These are phyloP conservation scores for Campoplex nolae DNA, from an alignment of 2,888 invertebrate species.

Conservation along the genomic window DNA sequence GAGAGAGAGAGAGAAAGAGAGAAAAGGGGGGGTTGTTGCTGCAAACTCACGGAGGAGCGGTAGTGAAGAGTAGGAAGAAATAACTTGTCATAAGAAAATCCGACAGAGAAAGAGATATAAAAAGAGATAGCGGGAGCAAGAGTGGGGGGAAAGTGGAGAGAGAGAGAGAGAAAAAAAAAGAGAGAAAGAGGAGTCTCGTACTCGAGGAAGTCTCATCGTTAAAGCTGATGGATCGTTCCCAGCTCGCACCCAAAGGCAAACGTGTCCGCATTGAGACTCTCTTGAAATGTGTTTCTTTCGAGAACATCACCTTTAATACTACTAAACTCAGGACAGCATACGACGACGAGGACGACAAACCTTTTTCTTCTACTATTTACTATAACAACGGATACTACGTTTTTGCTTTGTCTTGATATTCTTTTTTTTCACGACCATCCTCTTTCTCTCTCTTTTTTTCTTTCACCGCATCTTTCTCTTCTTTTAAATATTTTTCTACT, in stretches of 20 bases:
- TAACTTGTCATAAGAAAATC: conserved; percentile 21
- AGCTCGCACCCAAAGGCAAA: conserved; percentile 46
- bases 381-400: conserved; percentile 58
- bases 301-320: conserved; percentile 61
- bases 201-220: conserved; percentile 69
- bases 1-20: conserved; percentile 52
- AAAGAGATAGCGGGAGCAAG: neutral
- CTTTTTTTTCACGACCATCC: conserved; percentile 35
- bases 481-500: neutral
- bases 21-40: conserved; percentile 50
- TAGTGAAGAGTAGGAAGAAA: conserved; percentile 45
- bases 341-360: conserved; percentile 56
- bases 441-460: neutral
- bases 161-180: conserved; percentile 6
- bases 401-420: conserved; percentile 64
- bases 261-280: conserved; percentile 30
- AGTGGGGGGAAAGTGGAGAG: conserved; percentile 11
- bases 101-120: conserved; percentile 28
- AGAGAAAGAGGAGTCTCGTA: conserved; percentile 31
- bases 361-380: conserved; percentile 59
- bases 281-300: conserved; percentile 24
- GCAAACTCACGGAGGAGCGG: conserved; percentile 50
- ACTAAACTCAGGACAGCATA: conserved; percentile 38
- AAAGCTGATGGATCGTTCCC: conserved; percentile 75
- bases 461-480: neutral